Base-by-base conservation (phyloP, 2,113 vertebrate species). In the Mastomys natalensis region DNA sequence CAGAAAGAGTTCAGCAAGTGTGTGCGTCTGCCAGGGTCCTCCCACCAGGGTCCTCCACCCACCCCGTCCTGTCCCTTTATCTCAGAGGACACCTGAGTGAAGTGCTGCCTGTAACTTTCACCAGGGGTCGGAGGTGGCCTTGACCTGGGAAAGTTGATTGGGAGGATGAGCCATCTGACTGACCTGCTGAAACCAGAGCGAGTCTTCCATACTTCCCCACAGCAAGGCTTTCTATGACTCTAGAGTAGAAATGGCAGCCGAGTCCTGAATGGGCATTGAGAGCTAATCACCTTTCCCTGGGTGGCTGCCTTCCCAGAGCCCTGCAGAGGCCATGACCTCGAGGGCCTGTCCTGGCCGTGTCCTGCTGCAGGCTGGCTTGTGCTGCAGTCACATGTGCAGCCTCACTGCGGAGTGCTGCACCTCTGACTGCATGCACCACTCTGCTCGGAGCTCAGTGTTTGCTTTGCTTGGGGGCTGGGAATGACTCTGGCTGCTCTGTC, bases 381-480 rank as follows among this genome's bases (percentile, higher is more conserved):
- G 55, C 95, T 97, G 96, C 95, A 97, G 96, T 96, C 97, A 96
- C 95, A 93, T 7, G 87, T 12, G 3, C 93, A 85, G 89, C 51
- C 89, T 91, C 87, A 9, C 97, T 96, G 95, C 94, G 45, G 73
- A 72, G 48, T 34, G 31, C 85, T 70, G 85, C 62, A 16, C 82
- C 77, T 76, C 66, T 15, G n/a, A n/a, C 70, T 87, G 24, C 74
- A 17, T 7, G 53, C 92, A 45, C 40, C 53, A 7, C 85, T 76
- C 70, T 62, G 74, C 89, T 48, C 21, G 0, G 68, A 94, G n/a
- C 45, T 0, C 37, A 60, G 12, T 26, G 13, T 45, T 43, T 0
- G 15, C 51, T 37, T 22, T 0, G 26, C 45, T 10, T 34, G 76
- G 82, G 94, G 94, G 91, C 15, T 87, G 91, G 96, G 95, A 76